Evolutionary conservation across 2,113 vertebrate genomes (phyloP), one percentile per base, ranked within the genome.

Genomic region (Sturnira hondurensis): DNA sequence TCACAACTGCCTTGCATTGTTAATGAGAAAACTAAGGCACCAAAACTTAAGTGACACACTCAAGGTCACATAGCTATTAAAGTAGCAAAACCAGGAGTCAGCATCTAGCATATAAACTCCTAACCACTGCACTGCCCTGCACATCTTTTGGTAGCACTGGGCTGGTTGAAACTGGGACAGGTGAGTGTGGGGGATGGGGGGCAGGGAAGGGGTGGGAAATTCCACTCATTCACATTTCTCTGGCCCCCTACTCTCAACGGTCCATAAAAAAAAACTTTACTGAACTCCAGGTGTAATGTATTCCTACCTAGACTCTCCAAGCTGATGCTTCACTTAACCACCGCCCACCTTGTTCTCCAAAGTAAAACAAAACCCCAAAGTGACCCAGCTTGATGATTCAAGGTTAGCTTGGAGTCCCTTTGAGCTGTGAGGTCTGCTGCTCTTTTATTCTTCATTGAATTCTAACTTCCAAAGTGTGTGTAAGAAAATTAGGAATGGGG

Each of bases 11-110:
- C 22, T 80, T 58, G 6, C 12, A 67, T 1, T 82, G n/a, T 24
- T 82, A 82, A 68, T 83, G 56, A 93, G 65, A 81, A 97, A 89
- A 84, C 9, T 24, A 63, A 56, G 17, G 67, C 12, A 28, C 43
- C 56, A 36, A 70, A 88, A 5, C 17, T 36, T 31, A 74, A 63
- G 19, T 24, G 52, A 26, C 4, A 11, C 33, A 20, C 22, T 52
- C 11, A 12, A 91, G 19, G 20, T 33, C 68, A 67, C 56, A 52
- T 20, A 68, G 82, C 22, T 68, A 54, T 19, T n/a, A 76, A 76
- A 38, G 33, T 11, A 78, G 33, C 56, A 50, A 74, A 74, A 52
- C 12, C 17, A 43, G 43, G 26, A 67, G 47, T 33, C 38, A 26
- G 17, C 26, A 28, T 28, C 4, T 16, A 54, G 47, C 4, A 1